Percentiles rank a stretch among this genome's conserved stretches.
Conservation (phyloP, 2,113 vertebrate species). For the Falcunculus frontatus region DNA sequence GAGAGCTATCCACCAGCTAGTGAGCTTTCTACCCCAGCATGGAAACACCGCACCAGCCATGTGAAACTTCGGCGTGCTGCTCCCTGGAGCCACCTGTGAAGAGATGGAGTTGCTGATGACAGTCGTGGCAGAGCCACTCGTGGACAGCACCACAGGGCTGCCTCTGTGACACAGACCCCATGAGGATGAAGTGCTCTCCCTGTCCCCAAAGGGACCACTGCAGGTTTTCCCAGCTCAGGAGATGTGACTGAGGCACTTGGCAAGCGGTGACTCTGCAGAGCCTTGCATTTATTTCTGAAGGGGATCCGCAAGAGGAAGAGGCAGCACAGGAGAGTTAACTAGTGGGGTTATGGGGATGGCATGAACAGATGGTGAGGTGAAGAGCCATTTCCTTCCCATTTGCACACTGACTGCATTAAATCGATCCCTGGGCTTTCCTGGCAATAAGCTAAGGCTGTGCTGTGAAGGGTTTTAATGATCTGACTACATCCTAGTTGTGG, state of each 20-base stretch:
- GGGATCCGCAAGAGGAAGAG: background rate
- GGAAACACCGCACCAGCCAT: background rate
- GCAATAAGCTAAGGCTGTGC: background rate
- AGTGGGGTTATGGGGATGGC: background rate
- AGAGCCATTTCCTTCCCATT: slow-evolving; percentile 26
- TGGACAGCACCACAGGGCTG: background rate
- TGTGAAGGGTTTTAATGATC: background rate
- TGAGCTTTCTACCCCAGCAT: background rate
- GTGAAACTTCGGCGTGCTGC: background rate
- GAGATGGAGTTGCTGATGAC: background rate
- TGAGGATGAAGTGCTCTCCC: background rate
- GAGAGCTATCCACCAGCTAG: background rate
- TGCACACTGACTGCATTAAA: background rate
- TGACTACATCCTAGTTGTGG: background rate
- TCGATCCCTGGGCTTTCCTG: slow-evolving; percentile 1
- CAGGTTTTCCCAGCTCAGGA: background rate
- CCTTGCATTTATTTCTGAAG: background rate
- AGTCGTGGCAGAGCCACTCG: background rate
- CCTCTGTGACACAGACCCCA: background rate
- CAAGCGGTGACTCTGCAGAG: background rate
- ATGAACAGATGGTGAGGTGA: slow-evolving; percentile 26
- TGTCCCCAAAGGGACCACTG: background rate
- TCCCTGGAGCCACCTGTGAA: background rate
- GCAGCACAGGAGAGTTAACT: background rate
- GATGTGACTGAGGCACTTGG: background rate